Percentiles rank a stretch among this genome's conserved stretches.
phyloP scores from a whole-genome alignment of 2,113 vertebrate species.

The Loxodonta africana region DNA sequence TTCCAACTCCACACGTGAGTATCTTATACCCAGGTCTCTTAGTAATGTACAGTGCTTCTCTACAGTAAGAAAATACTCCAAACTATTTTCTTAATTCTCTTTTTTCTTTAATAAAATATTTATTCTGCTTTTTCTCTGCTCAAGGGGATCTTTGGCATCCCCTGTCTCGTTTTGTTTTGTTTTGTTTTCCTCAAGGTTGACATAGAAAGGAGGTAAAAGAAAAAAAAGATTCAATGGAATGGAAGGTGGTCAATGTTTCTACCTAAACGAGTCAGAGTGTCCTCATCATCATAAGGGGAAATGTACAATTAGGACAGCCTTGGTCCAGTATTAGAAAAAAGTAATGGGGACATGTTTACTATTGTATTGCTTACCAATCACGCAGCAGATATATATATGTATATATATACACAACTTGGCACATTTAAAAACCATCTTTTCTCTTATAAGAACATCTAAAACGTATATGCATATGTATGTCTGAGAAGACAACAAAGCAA shows the following conservation, averaged over 20 bases:
- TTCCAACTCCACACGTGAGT: slow-evolving; percentile 89
- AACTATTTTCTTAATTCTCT: slow-evolving; percentile 91
- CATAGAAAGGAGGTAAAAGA: slow-evolving; percentile 85
- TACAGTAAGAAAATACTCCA: slow-evolving; percentile 95
- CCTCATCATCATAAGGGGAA: slow-evolving; percentile 84
- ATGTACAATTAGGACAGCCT: slow-evolving; percentile 90
- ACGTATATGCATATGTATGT: slow-evolving; percentile 88
- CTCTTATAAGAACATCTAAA: slow-evolving; percentile 89
- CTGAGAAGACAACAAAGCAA: slow-evolving; percentile 88
- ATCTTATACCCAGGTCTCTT: slow-evolving; percentile 90
- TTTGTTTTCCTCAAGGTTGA: slow-evolving; percentile 86
- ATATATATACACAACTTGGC: slow-evolving; percentile 89
- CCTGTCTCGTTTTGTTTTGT: slow-evolving; percentile 67
- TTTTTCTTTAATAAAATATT: slow-evolving; percentile 92
- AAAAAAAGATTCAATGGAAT: slow-evolving; percentile 87
- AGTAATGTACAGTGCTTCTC: slow-evolving; percentile 91
- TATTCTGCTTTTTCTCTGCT: slow-evolving; percentile 87
- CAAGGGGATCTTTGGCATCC: slow-evolving; percentile 80
- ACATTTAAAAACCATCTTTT: slow-evolving; percentile 89
- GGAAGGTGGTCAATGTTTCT: slow-evolving; percentile 87
- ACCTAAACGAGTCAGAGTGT: slow-evolving; percentile 85
- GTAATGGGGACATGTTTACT: slow-evolving; percentile 87
- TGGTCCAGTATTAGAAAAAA: slow-evolving; percentile 86
- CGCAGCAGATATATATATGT: slow-evolving; percentile 85
- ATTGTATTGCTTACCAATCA: slow-evolving; percentile 92